These are phyloP conservation scores for Hapalemur alaotrensis DNA, from an alignment of 2,797 vertebrate genomes.

Conservation along the genomic window DNA sequence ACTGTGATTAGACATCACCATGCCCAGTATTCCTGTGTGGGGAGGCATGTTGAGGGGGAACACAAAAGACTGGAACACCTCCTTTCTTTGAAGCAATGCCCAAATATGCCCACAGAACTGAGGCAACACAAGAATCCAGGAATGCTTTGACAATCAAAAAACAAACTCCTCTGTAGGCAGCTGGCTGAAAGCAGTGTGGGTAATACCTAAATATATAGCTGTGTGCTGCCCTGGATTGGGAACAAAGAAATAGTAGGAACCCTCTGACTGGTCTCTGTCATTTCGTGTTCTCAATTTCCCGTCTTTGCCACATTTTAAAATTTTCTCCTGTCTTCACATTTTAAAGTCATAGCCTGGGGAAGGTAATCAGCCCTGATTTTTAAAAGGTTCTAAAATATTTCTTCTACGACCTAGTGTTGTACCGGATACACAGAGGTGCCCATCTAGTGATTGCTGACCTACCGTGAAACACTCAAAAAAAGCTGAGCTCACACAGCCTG, in stretches of 20 bases:
- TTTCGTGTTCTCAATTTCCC: neutral
- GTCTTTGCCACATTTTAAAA: neutral
- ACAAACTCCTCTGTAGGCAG: neutral
- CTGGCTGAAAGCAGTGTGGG: neutral
- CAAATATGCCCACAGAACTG: neutral
- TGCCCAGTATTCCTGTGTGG: neutral
- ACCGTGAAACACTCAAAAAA: neutral
- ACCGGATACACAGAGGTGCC: neutral
- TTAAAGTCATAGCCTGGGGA: neutral
- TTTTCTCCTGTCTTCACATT: neutral
- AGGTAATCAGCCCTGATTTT: neutral
- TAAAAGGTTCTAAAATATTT: neutral
- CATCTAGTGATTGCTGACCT: neutral
- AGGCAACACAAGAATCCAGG: neutral
- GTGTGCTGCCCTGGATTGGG: neutral
- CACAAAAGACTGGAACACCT: neutral
- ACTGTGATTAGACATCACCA: neutral
- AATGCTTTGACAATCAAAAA: slow-evolving; percentile 12
- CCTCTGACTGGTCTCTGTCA: neutral
- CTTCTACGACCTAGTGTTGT: neutral
- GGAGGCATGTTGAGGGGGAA: neutral
- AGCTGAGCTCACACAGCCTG: neutral
- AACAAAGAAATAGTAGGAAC: neutral
- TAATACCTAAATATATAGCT: neutral
- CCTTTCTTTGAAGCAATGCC: slow-evolving; percentile 1